Percentiles rank a stretch among this genome's conserved stretches.
Evolutionary conservation across 1,140 invertebrate species (phyloP).

Genomic region (Pteromalus puparum): DNA sequence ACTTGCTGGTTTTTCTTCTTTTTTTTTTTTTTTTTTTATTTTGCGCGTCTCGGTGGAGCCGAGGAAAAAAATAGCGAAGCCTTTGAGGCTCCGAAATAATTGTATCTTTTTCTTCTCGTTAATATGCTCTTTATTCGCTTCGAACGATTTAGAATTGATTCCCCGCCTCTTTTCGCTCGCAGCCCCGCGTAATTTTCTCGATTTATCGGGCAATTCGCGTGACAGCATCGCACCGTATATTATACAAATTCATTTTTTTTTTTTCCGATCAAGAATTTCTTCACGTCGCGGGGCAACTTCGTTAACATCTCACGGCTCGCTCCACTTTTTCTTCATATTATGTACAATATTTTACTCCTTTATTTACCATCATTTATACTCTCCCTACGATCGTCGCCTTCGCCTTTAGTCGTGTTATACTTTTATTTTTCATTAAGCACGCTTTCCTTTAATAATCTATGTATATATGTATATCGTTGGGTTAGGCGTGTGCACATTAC

Average conservation of each 20-base stretch:
- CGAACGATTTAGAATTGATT: neutral
- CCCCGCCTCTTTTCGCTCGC: neutral
- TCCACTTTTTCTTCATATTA: neutral
- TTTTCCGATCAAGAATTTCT: neutral
- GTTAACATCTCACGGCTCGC: no score
- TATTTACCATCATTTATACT: neutral
- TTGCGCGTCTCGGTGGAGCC: neutral
- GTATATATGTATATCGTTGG: conserved; percentile 27
- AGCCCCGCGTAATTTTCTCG: no score
- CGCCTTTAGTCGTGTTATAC: neutral
- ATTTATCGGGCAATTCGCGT: no score
- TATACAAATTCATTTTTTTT: no score
- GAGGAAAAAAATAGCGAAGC: neutral
- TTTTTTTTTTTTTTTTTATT: neutral
- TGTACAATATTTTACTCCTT: neutral
- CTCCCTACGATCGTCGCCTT: neutral
- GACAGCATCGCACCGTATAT: no score
- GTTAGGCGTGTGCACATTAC: conserved; percentile 30
- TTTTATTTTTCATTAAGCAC: neutral
- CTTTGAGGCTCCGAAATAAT: conserved; percentile 5
- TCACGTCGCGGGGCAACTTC: neutral
- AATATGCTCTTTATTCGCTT: neutral
- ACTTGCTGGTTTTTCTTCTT: neutral
- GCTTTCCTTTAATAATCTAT: conserved; percentile 19
- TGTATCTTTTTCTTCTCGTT: neutral